Conservation (phyloP, 2,888 invertebrate genomes). For the Spisula solida region DNA sequence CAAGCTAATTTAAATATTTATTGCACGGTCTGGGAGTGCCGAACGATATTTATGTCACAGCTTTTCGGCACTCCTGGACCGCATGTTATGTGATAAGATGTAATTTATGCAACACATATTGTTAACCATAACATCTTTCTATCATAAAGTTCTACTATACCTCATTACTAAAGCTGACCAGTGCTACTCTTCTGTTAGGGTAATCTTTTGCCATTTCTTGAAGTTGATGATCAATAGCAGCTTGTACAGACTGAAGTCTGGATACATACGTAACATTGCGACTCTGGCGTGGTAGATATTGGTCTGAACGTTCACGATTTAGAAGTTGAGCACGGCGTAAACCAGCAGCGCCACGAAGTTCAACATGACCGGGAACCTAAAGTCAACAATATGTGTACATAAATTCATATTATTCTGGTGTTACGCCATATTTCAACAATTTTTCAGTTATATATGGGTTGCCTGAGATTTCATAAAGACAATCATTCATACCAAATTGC, state of each 20-base stretch:
- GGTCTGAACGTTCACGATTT: constrained; percentile 77
- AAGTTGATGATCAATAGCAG: constrained; percentile 86
- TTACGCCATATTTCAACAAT: no score
- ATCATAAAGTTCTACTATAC: constrained; percentile 64
- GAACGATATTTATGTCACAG: no score
- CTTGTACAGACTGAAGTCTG: constrained; percentile 85
- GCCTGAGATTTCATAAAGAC: no score
- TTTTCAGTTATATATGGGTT: no score
- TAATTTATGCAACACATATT: not conserved
- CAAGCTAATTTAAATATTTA: no score
- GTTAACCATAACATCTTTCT: no score
- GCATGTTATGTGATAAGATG: no score
- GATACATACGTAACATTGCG: constrained; percentile 85
- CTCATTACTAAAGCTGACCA: constrained; percentile 85
- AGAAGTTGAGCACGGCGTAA: constrained; percentile 76
- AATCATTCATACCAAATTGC: no score
- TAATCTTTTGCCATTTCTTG: constrained; percentile 82
- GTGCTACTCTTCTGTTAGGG: constrained; percentile 84
- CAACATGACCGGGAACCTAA: constrained; percentile 83
- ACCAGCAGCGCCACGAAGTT: constrained; percentile 80
- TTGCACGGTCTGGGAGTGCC: no score
- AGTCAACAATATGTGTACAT: not conserved
- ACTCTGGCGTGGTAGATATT: constrained; percentile 81
- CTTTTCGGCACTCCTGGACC: no score
- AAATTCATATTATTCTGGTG: no score